Percentiles rank a stretch among this genome's conserved stretches.
These are phyloP conservation scores for Zaprionus africanus DNA, from an alignment of 1,140 invertebrate genomes.

Conservation along the genomic window DNA sequence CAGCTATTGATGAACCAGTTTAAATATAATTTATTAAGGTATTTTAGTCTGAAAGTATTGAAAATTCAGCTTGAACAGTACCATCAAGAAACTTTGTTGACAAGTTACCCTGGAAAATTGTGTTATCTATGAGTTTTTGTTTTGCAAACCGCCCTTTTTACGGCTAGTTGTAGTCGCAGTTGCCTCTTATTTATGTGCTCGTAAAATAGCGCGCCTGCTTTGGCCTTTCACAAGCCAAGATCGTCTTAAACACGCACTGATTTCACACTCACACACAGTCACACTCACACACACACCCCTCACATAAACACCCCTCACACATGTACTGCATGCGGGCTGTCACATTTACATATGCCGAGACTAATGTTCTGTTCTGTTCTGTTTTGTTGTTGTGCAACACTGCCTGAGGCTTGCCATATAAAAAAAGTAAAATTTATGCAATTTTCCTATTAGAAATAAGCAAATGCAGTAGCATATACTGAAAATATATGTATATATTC, in stretches of 20 bases:
- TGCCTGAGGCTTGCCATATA: conserved; percentile 48
- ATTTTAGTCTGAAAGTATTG: no score
- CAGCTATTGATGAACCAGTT: not conserved
- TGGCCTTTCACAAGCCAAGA: conserved; percentile 46
- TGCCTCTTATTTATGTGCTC: conserved; percentile 72
- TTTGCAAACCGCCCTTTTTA: not conserved
- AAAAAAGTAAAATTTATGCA: conserved; percentile 76
- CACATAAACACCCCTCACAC: not conserved
- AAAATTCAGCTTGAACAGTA: no score
- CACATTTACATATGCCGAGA: conserved; percentile 74
- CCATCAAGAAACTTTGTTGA: no score
- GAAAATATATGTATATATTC: not conserved
- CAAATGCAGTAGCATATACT: conserved; percentile 22
- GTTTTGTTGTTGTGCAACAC: conserved; percentile 19
- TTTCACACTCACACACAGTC: conserved; percentile 55
- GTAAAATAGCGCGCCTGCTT: conserved; percentile 73
- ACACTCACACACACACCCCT: not conserved
- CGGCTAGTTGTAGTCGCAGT: conserved; percentile 26
- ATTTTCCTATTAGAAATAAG: conserved; percentile 61
- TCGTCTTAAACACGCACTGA: conserved; percentile 71
- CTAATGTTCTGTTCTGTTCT: conserved; percentile 52
- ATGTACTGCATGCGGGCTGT: conserved; percentile 57
- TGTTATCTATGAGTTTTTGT: not conserved
- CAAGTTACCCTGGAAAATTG: not conserved
- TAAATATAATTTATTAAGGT: no score